Percentiles rank a stretch among this genome's conserved stretches.
Evolutionary conservation across 1,140 invertebrate species (phyloP).

Genomic region (Apis cerana): DNA sequence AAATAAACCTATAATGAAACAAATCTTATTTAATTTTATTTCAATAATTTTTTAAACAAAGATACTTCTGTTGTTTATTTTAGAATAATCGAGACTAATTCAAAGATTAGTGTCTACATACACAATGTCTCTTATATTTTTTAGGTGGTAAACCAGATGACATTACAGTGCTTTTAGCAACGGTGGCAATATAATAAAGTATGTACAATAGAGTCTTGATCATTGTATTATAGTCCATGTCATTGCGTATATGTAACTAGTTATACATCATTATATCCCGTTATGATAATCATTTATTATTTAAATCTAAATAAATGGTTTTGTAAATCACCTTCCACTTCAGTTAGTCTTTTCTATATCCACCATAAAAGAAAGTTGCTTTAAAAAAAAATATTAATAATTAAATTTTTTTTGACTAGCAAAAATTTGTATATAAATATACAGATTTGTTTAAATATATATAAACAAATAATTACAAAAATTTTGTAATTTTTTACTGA

Average conservation of each 20-base stretch:
- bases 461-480: slow-evolving; percentile 5
- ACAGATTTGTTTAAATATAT: background rate
- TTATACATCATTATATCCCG: slow-evolving; percentile 71
- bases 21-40: background rate
- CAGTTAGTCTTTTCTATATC: slow-evolving; percentile 21
- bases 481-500: background rate
- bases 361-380: background rate
- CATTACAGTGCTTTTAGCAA: slow-evolving; percentile 97
- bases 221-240: slow-evolving; percentile 81
- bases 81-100: slow-evolving; percentile 11
- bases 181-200: slow-evolving; percentile 87
- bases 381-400: background rate
- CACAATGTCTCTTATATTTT: slow-evolving; percentile 73
- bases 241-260: slow-evolving; percentile 75
- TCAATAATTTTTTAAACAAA: background rate
- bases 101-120: slow-evolving; percentile 10
- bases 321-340: slow-evolving; percentile 62
- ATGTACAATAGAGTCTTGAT: slow-evolving; percentile 76
- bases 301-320: slow-evolving; percentile 73
- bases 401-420: background rate
- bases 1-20: background rate
- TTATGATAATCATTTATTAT: slow-evolving; percentile 73
- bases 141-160: slow-evolving; percentile 98
- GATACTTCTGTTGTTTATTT: background rate
- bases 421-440: background rate